These are phyloP conservation scores for Gouania willdenowi DNA, from an alignment of 2,797 vertebrate genomes.

Conservation along the genomic window DNA sequence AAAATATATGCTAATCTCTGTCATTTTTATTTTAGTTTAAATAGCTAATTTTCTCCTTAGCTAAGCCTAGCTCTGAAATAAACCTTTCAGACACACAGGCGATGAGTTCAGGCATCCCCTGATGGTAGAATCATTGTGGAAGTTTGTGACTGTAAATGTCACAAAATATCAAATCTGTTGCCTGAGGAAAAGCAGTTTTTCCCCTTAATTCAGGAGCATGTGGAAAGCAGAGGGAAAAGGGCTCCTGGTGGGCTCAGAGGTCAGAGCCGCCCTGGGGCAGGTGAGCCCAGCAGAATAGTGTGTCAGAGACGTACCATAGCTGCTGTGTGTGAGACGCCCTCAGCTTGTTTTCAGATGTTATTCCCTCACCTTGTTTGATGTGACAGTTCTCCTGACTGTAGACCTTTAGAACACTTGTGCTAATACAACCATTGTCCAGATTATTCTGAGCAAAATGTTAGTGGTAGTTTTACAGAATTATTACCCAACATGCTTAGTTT, in stretches of 20 bases:
- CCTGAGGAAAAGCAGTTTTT: not conserved
- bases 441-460: no score
- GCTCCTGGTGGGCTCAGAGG: constrained; percentile 35
- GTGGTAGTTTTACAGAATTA: no score
- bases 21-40: no score
- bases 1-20: no score
- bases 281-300: constrained; percentile 51
- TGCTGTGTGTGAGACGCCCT: not conserved
- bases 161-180: not conserved
- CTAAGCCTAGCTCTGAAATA: no score
- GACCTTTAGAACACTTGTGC: no score
- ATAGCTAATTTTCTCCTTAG: no score
- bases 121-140: not conserved
- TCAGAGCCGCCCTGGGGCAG: constrained; percentile 39
- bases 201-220: constrained; percentile 38
- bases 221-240: constrained; percentile 22
- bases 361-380: not conserved
- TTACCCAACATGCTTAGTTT: no score
- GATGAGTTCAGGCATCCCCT: not conserved
- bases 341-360: not conserved
- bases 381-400: no score
- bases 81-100: not conserved
- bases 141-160: not conserved
- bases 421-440: no score
- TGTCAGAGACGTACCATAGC: constrained; percentile 17